A percentile compares a stretch with the other conserved stretches of the same genome.
phyloP scores from a whole-genome alignment of 2,888 invertebrate genomes.

The Congeria kusceri region DNA sequence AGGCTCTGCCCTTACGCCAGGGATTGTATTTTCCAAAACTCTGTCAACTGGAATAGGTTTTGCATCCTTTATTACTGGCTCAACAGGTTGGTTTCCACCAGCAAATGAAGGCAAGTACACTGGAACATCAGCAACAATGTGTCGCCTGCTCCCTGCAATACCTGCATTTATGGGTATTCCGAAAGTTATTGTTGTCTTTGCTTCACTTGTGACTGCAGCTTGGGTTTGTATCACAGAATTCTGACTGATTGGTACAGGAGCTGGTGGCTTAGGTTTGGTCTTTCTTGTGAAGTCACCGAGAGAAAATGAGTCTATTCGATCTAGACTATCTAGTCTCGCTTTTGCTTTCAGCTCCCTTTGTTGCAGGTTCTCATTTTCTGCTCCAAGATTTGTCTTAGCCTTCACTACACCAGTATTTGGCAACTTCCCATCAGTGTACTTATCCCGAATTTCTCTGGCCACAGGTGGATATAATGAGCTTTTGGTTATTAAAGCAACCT shows the following conservation, averaged over 20 bases:
- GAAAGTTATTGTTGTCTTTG: constrained; percentile 6
- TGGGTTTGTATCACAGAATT: background rate
- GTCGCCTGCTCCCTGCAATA: constrained; percentile 38
- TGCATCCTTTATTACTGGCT: constrained; percentile 17
- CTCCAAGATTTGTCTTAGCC: constrained; percentile 10
- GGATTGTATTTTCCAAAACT: constrained; percentile 39
- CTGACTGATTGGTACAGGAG: background rate
- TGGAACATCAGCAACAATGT: constrained; percentile 62
- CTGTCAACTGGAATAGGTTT: constrained; percentile 28
- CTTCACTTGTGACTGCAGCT: background rate
- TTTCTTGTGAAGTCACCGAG: constrained; percentile 35
- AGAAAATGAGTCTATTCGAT: constrained; percentile 37
- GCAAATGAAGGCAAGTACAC: constrained; percentile 50
- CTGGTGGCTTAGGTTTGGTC: background rate
- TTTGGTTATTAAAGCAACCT: constrained; percentile 33
- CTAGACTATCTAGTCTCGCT: constrained; percentile 38
- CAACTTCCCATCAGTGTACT: constrained; percentile 6
- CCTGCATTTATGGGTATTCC: constrained; percentile 45
- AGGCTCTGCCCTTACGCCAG: constrained; percentile 15
- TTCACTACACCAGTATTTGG: constrained; percentile 16
- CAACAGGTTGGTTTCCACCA: constrained; percentile 39
- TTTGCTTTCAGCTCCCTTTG: constrained; percentile 46
- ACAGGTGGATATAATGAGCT: constrained; percentile 34
- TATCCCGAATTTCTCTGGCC: constrained; percentile 23
- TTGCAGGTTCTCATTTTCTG: constrained; percentile 34